These are phyloP conservation scores for Gephyroberyx darwinii DNA, from an alignment of 2,797 vertebrate genomes.

Conservation along the genomic window DNA sequence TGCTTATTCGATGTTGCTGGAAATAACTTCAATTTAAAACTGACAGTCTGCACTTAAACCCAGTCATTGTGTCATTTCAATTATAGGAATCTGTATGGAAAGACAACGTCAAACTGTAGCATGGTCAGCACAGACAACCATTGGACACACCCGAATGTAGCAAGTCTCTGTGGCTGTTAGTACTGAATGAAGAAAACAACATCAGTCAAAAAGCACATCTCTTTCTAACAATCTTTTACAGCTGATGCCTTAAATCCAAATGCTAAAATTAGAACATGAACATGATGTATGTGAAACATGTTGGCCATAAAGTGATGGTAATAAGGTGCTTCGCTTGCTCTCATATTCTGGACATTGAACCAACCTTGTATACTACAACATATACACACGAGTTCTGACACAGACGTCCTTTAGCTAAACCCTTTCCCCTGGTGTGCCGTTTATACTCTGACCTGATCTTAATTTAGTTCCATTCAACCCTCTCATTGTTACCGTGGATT, in stretches of 20 bases:
- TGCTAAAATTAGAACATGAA: background rate
- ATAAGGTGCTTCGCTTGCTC: background rate
- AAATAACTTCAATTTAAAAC: background rate
- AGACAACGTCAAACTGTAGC: background rate
- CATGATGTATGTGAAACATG: background rate
- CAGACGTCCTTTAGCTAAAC: constrained; percentile 37
- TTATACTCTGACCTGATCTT: constrained; percentile 51
- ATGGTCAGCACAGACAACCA: background rate
- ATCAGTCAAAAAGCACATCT: background rate
- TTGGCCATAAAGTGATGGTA: background rate
- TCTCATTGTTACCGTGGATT: constrained; percentile 33
- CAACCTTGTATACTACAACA: constrained; percentile 44
- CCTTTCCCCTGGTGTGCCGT: constrained; percentile 44
- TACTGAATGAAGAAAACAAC: background rate
- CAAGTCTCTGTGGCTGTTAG: background rate
- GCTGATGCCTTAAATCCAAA: background rate
- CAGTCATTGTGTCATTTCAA: background rate
- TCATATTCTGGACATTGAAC: constrained; percentile 39
- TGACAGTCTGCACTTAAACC: background rate
- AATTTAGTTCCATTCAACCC: constrained; percentile 46
- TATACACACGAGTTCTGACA: constrained; percentile 39
- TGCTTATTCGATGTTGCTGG: background rate
- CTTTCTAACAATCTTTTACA: background rate
- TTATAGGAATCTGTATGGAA: background rate
- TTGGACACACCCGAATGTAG: too few species aligned